These are phyloP conservation scores for Drosophila orosa DNA, from an alignment of 1,140 invertebrate species.

Conservation along the genomic window DNA sequence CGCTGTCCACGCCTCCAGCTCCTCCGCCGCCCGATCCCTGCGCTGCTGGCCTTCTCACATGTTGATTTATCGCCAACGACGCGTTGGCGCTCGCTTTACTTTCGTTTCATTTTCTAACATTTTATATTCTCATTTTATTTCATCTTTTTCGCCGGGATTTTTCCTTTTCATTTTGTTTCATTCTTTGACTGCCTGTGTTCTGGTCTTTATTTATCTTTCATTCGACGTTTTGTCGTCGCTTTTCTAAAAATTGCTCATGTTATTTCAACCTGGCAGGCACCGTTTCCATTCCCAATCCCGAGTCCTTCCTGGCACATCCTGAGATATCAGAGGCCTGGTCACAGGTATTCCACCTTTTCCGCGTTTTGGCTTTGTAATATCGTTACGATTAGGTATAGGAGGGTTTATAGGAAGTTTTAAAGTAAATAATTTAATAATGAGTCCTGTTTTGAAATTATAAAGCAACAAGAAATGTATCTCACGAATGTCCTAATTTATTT, in stretches of 20 bases:
- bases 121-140: conserved; percentile 43
- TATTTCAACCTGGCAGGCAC: conserved; percentile 73
- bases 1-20: conserved; percentile 23
- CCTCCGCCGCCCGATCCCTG: not conserved
- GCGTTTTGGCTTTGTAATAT: conserved; percentile 66
- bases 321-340: conserved; percentile 7
- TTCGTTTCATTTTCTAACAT: conserved; percentile 42
- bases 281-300: not conserved
- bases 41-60: conserved; percentile 37
- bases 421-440: not conserved
- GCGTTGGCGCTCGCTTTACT: conserved; percentile 54
- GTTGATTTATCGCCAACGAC: conserved; percentile 72
- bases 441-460: not conserved
- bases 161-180: not conserved
- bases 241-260: conserved; percentile 78
- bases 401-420: not conserved
- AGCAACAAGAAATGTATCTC: not conserved
- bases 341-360: conserved; percentile 37
- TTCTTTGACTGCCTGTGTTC: conserved; percentile 24
- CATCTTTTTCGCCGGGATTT: conserved; percentile 38
- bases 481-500: not conserved
- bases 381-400: not conserved
- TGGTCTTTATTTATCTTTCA: conserved; percentile 82
- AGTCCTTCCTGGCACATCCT: conserved; percentile 7
- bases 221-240: conserved; percentile 81